phyloP scores from a whole-genome alignment of 1,140 invertebrate genomes.

The Trissolcus basalis region DNA sequence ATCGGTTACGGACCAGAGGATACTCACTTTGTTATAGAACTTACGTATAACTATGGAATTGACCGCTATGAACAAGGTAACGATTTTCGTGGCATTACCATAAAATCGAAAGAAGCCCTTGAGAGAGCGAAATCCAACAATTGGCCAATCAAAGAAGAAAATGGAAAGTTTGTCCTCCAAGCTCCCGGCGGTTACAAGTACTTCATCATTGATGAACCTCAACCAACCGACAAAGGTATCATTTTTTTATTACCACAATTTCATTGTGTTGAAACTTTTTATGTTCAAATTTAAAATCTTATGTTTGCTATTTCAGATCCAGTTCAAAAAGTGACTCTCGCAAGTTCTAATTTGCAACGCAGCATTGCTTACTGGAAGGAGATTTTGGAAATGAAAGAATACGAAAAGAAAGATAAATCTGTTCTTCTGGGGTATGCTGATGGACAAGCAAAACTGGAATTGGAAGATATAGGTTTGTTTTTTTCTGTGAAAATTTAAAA shows the following conservation, averaged over 20 bases:
- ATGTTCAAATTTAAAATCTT: background rate
- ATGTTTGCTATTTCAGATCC: conserved; percentile 80
- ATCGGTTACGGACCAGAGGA: conserved; percentile 98
- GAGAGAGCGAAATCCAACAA: conserved; percentile 82
- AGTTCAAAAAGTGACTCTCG: conserved; percentile 87
- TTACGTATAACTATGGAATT: conserved; percentile 98
- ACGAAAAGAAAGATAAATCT: conserved; percentile 78
- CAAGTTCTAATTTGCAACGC: conserved; percentile 85
- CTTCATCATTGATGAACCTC: conserved; percentile 84
- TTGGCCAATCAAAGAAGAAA: conserved; percentile 82
- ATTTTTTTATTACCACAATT: conserved; percentile 9
- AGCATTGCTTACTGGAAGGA: conserved; percentile 90
- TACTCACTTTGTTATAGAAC: conserved; percentile 95
- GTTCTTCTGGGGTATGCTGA: conserved; percentile 83
- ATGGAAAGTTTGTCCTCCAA: conserved; percentile 79
- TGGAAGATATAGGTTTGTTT: conserved; percentile 81
- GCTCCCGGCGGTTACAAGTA: conserved; percentile 96
- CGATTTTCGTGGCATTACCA: conserved; percentile 92
- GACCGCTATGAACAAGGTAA: conserved; percentile 89
- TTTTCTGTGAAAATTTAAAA: conserved; percentile 2
- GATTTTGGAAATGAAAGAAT: conserved; percentile 85
- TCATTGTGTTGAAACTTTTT: background rate
- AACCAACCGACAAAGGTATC: conserved; percentile 79
- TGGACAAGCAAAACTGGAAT: conserved; percentile 86
- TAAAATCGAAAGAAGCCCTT: conserved; percentile 86